These are phyloP conservation scores for Drosophila melanosoma DNA, from an alignment of 2,888 invertebrate genomes.

Conservation along the genomic window DNA sequence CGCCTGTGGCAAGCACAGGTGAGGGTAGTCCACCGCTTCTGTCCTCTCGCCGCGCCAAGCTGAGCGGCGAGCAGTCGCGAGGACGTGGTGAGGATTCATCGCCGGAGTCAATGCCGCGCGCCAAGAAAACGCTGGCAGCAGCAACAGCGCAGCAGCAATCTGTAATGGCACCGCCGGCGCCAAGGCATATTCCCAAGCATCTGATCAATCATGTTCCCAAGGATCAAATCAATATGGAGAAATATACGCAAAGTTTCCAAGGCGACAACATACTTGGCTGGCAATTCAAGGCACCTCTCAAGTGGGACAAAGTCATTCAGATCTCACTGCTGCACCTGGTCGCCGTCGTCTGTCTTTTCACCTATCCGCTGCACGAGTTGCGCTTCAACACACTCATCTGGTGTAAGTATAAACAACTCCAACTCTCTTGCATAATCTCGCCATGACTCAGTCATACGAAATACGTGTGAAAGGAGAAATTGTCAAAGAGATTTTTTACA, in stretches of 20 bases:
- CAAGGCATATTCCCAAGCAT: conserved; percentile 40
- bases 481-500: neutral
- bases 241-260: conserved; percentile 77
- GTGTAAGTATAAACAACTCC: conserved; percentile 86
- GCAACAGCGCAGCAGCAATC: conserved; percentile 10
- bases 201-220: conserved; percentile 63
- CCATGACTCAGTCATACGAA: neutral
- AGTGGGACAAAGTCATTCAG: conserved; percentile 88
- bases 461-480: conserved; percentile 5
- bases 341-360: conserved; percentile 83
- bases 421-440: neutral
- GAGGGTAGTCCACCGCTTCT: conserved; percentile 61
- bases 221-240: conserved; percentile 78
- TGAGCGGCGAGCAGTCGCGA: conserved; percentile 49
- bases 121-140: conserved; percentile 42
- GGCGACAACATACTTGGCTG: conserved; percentile 82
- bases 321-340: conserved; percentile 86
- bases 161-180: conserved; percentile 7
- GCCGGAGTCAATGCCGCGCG: conserved; percentile 55
- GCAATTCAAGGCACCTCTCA: conserved; percentile 87
- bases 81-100: conserved; percentile 63
- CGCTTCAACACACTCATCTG: conserved; percentile 86
- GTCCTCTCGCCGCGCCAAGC: conserved; percentile 58
- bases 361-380: conserved; percentile 79
- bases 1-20: conserved; percentile 58